Percentiles rank a stretch among this genome's conserved stretches.
Evolutionary conservation across 2,797 vertebrate species (phyloP).

Genomic region (Nyctibius grandis): DNA sequence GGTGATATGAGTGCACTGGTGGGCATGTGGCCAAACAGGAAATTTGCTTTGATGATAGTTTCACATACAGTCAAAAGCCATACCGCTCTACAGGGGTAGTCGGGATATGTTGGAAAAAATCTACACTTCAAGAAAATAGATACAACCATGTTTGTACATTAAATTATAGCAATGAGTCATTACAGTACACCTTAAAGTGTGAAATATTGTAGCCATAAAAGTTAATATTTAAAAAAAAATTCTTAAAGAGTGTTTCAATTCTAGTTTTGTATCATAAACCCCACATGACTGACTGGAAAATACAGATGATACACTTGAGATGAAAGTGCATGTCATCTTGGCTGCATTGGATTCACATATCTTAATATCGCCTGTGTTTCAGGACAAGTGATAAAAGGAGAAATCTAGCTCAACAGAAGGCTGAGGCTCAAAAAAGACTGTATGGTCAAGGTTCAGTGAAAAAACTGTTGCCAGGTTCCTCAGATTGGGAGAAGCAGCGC

Average conservation of each 20-base stretch:
- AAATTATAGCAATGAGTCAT: background rate
- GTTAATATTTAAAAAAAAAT: background rate
- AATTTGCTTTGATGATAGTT: background rate
- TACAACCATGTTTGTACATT: background rate
- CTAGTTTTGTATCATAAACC: background rate
- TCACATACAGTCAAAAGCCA: background rate
- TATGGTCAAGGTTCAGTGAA: conserved; percentile 92
- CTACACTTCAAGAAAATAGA: background rate
- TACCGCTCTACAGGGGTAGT: background rate
- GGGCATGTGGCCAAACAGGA: background rate
- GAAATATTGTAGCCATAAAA: background rate
- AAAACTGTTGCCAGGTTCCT: conserved; percentile 87
- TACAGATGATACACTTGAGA: background rate
- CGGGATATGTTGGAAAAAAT: background rate
- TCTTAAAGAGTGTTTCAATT: background rate
- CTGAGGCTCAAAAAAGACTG: conserved; percentile 91
- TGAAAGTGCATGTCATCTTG: background rate
- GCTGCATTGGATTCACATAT: background rate
- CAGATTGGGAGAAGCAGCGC: conserved; percentile 94
- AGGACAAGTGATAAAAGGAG: conserved; percentile 96
- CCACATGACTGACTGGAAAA: background rate
- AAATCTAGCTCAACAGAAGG: conserved; percentile 96
- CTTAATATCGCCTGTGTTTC: conserved; percentile 33
- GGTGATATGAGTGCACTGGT: background rate
- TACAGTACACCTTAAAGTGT: background rate